phyloP scores from a whole-genome alignment of 2,888 invertebrate genomes.

The Leptinotarsa juncta region DNA sequence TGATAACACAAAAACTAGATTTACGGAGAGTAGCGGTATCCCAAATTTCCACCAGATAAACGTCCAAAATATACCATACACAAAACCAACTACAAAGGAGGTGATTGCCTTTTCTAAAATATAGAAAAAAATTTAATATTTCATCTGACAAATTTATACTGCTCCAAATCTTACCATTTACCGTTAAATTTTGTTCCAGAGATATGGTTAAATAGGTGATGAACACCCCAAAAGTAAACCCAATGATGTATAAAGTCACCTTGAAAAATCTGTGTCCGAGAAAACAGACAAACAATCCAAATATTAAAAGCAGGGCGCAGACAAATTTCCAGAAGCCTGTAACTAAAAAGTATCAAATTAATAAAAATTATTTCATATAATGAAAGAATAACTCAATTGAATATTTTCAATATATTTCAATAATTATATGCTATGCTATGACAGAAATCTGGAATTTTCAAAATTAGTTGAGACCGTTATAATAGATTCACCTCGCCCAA shows the following conservation, averaged over 20 bases:
- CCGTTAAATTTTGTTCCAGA: constrained; percentile 37
- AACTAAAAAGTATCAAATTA: constrained; percentile 59
- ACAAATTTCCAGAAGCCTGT: constrained; percentile 67
- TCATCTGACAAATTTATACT: neutral
- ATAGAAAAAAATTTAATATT: constrained; percentile 20
- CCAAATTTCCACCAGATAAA: constrained; percentile 74
- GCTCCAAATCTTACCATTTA: constrained; percentile 34
- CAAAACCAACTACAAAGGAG: constrained; percentile 69
- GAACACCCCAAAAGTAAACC: constrained; percentile 71
- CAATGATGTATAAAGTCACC: constrained; percentile 72
- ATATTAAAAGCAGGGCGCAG: constrained; percentile 69
- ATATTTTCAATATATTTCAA: neutral
- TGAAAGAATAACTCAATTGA: too few species aligned
- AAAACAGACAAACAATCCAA: constrained; percentile 74
- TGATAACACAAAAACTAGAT: constrained; percentile 70
- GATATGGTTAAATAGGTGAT: constrained; percentile 67
- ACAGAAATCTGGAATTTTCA: too few species aligned
- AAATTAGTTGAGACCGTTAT: too few species aligned
- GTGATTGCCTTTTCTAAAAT: constrained; percentile 68
- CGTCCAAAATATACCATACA: constrained; percentile 73
- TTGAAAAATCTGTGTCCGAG: constrained; percentile 75
- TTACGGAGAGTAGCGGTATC: constrained; percentile 72
- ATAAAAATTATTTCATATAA: neutral
- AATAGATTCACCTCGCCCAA: too few species aligned
- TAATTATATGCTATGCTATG: too few species aligned